Base-by-base conservation (phyloP, 2,797 vertebrate genomes). In the Pantherophis vulpinus region DNA sequence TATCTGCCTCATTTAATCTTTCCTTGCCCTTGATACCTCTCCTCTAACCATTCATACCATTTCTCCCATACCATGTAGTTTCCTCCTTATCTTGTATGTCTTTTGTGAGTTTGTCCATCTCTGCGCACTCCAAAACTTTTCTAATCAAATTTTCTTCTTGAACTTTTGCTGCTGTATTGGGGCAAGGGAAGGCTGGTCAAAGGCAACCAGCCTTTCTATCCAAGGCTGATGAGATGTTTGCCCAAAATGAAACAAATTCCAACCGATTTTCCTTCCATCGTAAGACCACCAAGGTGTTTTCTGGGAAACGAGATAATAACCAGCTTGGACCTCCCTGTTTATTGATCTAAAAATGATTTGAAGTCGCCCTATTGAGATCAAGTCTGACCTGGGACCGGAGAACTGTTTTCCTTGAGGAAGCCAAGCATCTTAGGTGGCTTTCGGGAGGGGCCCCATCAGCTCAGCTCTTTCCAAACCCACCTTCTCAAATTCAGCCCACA, bases 401-500 rank as follows among this genome's bases (percentile, higher is more conserved):
- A 25, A 20, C 2, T 37, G 47, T 59, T 90, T 66, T 37, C 29
- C 0, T 51, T 86, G 56, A 37, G 2, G 12, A 56, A 54, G 79
- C 47, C 1, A 16, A 25, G 87, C 92, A 61, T 14, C 70, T 86
- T 88, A 2, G 90, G 92, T 90, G 1, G 16, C 90, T 92, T 0
- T 47, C 59, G 90, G 90, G 91, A 87, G 13, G 70, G 0, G 51
- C 23, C 32, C 54, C 37, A 27, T 14, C 91, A 61, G 0, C 8
- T 55, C 90, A 93, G 94, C 90, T 18, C 90, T 89, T 93, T 86
- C 93, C 91, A 94, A 94, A 70, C 4, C 11, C 91, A 93, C 25
- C 88, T 70, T 92, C 66, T 91, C 92, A 94, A 95, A 86, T 89
- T 91, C 56, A 66, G 91, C 13, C 0, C 95, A 94, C 94, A 29